Evolutionary conservation across 2,888 invertebrate genomes (phyloP).

Genomic region (Embidobia sp.): DNA sequence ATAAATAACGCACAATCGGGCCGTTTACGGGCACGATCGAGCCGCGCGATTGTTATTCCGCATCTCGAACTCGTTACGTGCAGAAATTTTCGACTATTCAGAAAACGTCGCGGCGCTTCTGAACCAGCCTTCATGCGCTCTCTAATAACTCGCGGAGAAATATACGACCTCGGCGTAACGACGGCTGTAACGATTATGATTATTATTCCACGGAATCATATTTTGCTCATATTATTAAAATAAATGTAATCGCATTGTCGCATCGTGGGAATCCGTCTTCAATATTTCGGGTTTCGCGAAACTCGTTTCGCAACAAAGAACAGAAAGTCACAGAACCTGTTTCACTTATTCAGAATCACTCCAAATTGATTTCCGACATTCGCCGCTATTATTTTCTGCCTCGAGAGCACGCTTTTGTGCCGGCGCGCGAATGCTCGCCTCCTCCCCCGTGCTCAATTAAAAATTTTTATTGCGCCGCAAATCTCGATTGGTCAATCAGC

Average conservation of each 20-base stretch:
- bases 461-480: slow-evolving; percentile 26
- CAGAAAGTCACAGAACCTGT: slow-evolving; percentile 60
- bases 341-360: slow-evolving; percentile 59
- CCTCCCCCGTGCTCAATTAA: slow-evolving; percentile 16
- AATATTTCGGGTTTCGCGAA: slow-evolving; percentile 64
- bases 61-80: slow-evolving; percentile 28
- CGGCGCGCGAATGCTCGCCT: slow-evolving; percentile 29
- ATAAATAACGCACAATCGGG: too few relatives aligned
- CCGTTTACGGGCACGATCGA: too few relatives aligned
- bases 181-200: slow-evolving; percentile 64
- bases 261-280: slow-evolving; percentile 64
- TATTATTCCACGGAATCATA: slow-evolving; percentile 62
- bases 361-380: slow-evolving; percentile 59
- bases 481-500: not conserved
- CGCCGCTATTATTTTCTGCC: slow-evolving; percentile 49
- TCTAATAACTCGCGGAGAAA: slow-evolving; percentile 57
- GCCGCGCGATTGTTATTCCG: slow-evolving; percentile 67
- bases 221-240: slow-evolving; percentile 63
- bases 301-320: slow-evolving; percentile 63
- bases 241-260: slow-evolving; percentile 65
- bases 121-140: slow-evolving; percentile 38
- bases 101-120: slow-evolving; percentile 32
- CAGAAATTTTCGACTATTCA: slow-evolving; percentile 44
- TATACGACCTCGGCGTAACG: slow-evolving; percentile 56
- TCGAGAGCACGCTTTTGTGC: slow-evolving; percentile 36